Evolutionary conservation across 2,113 vertebrate genomes (phyloP), one percentile per base, ranked within the genome.

Genomic region (Gnathonemus longibarbis): DNA sequence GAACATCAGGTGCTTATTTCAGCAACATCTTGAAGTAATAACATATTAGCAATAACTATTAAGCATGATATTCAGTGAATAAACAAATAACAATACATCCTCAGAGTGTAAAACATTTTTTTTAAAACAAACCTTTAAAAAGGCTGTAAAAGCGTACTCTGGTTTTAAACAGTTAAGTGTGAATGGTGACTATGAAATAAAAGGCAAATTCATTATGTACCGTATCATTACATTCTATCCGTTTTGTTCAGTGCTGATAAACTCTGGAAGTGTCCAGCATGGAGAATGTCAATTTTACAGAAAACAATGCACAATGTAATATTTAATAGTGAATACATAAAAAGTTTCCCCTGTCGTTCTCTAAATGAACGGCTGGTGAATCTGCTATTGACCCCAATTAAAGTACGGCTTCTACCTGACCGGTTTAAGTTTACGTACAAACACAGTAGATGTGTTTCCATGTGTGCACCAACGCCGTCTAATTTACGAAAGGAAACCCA

Each of bases 181-280:
- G 77, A 35, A 58, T 62, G 53, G 39, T 89, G 50, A 89, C 27
- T 74, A 46, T 46, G 9, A 89, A 89, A 49, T 13, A 31, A 89
- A 84, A 85, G 50, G 50, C 50, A 89, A 85, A 89, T 56, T 45
- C 53, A 53, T 45, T n/a, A 42, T n/a, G 52, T 58, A 66, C 42
- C 42, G 45, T 92, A 94, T 91, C 92, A 92, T 94, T 95, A 93
- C 94, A 95, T 94, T 94, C 92, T 91, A 92, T 90, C 91, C 92
- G 92, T 42, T 88, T 90, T 94, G 93, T 93, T 84, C 92, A 93
- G 92, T 94, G 93, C 92, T 92, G 93, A 94, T 93, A 94, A 92
- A 94, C 92, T 92, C 90, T 93, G 92, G 17, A 95, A 94, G 92
- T 89, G 89, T 90, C 86, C 89, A 89, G 53, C 93, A 91, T 90